These are phyloP conservation scores for Torymus aiolomorphi DNA, from an alignment of 2,888 invertebrate species.

Conservation along the genomic window DNA sequence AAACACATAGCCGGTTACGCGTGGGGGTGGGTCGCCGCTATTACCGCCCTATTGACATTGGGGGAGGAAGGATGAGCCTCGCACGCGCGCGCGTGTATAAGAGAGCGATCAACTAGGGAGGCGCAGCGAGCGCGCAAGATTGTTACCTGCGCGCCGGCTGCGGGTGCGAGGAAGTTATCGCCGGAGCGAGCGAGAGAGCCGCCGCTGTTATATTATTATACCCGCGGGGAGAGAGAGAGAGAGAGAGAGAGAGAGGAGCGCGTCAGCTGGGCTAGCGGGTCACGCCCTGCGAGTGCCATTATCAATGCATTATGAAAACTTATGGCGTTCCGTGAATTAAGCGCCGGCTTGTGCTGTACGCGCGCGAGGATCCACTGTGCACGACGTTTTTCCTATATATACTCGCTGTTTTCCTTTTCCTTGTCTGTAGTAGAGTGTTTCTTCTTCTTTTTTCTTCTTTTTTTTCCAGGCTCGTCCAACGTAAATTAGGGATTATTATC, in stretches of 20 bases:
- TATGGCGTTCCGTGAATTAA: conserved; percentile 35
- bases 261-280: conserved; percentile 54
- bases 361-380: too few species aligned
- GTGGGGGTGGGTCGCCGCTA: conserved; percentile 8
- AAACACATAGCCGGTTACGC: conserved; percentile 19
- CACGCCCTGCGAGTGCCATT: conserved; percentile 40
- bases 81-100: conserved; percentile 10
- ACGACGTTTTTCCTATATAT: too few species aligned
- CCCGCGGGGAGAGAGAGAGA: conserved; percentile 7
- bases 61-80: conserved; percentile 7
- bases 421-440: not conserved
- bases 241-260: too few species aligned
- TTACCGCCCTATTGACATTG: conserved; percentile 52
- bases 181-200: not conserved
- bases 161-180: conserved; percentile 36
- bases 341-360: not conserved
- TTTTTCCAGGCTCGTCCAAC: too few species aligned
- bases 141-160: conserved; percentile 41
- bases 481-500: too few species aligned
- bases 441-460: not conserved
- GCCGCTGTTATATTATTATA: conserved; percentile 22
- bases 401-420: too few species aligned
- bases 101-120: conserved; percentile 42
- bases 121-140: conserved; percentile 20
- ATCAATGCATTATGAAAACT: conserved; percentile 49